Evolutionary conservation across 1,140 invertebrate species (phyloP).

Genomic region (Colletes latitarsis): DNA sequence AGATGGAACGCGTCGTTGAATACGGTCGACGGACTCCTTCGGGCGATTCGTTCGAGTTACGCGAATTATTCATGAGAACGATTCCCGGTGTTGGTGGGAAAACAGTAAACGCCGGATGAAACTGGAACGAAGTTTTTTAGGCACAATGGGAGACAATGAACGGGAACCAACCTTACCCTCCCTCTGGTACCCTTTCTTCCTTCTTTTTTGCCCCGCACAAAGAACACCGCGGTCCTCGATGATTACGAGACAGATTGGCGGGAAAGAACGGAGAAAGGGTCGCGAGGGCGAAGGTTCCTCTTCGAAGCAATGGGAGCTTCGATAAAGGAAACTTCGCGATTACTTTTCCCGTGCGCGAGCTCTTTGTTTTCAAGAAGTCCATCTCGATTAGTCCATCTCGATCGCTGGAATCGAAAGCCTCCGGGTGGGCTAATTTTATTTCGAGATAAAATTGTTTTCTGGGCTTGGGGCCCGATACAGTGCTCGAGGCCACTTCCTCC

Average conservation of each 20-base stretch:
- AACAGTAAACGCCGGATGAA: constrained; percentile 17
- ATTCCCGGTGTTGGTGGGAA: background rate
- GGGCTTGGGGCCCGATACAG: too few relatives aligned
- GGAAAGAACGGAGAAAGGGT: background rate
- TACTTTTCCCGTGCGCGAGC: too few relatives aligned
- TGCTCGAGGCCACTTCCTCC: too few relatives aligned
- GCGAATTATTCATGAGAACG: constrained; percentile 21
- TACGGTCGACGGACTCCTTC: background rate
- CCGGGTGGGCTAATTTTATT: too few relatives aligned
- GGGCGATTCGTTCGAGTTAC: background rate
- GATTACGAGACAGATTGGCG: background rate
- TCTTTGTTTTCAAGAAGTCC: too few relatives aligned
- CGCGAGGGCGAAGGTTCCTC: too few relatives aligned
- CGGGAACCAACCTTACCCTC: background rate
- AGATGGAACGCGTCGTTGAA: background rate
- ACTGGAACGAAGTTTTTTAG: constrained; percentile 18
- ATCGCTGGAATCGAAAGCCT: too few relatives aligned
- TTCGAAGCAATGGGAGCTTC: too few relatives aligned
- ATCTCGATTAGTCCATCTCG: too few relatives aligned
- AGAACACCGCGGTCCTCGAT: background rate
- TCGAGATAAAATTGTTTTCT: too few relatives aligned
- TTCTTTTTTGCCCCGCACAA: background rate
- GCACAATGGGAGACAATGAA: constrained; percentile 6
- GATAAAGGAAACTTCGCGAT: too few relatives aligned
- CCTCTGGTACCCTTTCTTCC: background rate